Evolutionary conservation across 2,113 vertebrate species (phyloP), one percentile per base, ranked within the genome.

Genomic region (Petrocephalus zakoni): DNA sequence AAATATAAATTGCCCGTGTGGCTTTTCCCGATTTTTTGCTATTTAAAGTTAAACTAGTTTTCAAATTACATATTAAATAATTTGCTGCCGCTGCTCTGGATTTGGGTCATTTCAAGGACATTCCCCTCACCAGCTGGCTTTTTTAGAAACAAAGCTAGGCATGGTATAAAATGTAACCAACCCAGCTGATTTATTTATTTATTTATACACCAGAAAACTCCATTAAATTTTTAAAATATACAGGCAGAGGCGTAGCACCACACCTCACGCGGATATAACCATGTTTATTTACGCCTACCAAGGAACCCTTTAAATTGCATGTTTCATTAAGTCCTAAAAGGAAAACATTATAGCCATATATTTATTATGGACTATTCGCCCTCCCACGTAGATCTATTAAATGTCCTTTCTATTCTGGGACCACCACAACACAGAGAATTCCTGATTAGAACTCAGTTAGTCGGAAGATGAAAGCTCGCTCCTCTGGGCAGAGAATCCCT

Each of bases 291-390:
- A 22, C 4, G 1, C 17, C n/a, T 86, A 85, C n/a, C 46, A 29
- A 25, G 46, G 37, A 47, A 22, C 21, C 25, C 52, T 55, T 56
- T 56, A 13, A 86, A 86, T 86, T 86, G 34, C 52, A 86, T 21
- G 52, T 55, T n/a, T 86, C 84, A 56, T 86, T 86, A 86, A 86
- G 5, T 86, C 51, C 19, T 85, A 56, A 56, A 86, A 56, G 84
- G 51, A 56, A 55, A 56, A 86, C 84, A 55, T 86, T 56, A 56
- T 19, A 37, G 51, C 9, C 82, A 85, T 53, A 56, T 53, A 86
- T 86, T 86, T 55, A 86, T 2, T 22, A 6, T 37, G 25, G 52
- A 25, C 22, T 52, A 51, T 51, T 37, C 13, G 4, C 49, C 52
- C 52, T 34, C 17, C 29, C 84, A 55, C 2, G 37, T 47, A 49